A percentile compares a stretch with the other conserved stretches of the same genome.
These are phyloP conservation scores for Nesogale talazaci DNA, from an alignment of 2,113 vertebrate species.

Conservation along the genomic window DNA sequence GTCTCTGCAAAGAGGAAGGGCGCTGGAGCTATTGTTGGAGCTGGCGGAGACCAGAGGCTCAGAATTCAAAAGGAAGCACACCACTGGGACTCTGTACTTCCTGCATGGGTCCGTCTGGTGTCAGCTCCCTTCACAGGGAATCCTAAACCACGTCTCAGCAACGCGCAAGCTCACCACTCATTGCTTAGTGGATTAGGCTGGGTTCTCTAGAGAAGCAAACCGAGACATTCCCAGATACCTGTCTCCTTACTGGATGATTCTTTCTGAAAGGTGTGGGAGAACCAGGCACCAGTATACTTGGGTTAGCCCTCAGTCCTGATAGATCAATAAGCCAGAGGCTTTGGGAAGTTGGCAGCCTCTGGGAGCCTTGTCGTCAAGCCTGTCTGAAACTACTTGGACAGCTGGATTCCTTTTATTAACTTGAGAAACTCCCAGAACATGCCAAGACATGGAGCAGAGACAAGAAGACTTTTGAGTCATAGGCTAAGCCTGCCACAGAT, in stretches of 20 bases:
- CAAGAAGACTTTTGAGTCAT: not conserved
- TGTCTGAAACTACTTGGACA: not conserved
- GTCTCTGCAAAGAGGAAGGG: not conserved
- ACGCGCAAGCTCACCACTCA: not conserved
- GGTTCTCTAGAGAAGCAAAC: too few species aligned
- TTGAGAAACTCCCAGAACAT: not conserved
- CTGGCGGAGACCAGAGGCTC: not conserved
- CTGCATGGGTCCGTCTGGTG: accelerated
- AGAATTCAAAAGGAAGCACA: not conserved
- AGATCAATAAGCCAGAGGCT: not conserved
- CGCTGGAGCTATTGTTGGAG: not conserved
- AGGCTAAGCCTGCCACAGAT: not conserved
- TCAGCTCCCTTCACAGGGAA: not conserved
- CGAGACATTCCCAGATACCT: not conserved
- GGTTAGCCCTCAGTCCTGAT: accelerated
- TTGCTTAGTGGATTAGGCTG: too few species aligned
- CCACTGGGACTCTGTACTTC: not conserved
- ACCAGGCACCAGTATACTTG: not conserved
- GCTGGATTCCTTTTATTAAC: not conserved
- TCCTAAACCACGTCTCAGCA: not conserved
- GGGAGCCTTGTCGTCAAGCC: not conserved
- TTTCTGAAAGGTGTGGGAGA: not conserved
- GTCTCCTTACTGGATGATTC: not conserved
- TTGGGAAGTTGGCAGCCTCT: not conserved
- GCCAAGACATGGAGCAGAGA: not conserved